phyloP scores from a whole-genome alignment of 2,797 vertebrate species.

The Phyllotis vaccarum region DNA sequence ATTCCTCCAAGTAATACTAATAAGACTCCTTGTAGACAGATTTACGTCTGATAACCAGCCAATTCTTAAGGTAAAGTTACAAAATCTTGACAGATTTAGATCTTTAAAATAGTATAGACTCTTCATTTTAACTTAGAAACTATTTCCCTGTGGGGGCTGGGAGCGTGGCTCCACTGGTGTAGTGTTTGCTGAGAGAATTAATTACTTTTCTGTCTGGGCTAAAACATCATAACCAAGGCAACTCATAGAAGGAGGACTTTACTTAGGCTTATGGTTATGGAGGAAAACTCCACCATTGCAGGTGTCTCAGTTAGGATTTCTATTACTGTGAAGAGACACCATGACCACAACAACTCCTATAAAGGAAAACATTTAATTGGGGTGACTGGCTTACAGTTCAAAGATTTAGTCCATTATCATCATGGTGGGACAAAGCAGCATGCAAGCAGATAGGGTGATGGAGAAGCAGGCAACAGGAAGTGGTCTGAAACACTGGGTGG shows the following conservation, averaged over 20 bases:
- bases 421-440: not conserved
- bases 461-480: not conserved
- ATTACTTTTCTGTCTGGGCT: not conserved
- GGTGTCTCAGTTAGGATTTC: not conserved
- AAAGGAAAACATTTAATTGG: not conserved
- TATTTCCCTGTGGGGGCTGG: not conserved
- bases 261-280: not conserved
- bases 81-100: not conserved
- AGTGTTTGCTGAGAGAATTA: not conserved
- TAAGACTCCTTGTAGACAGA: not conserved
- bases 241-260: not conserved
- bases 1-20: not conserved
- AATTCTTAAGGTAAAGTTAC: not conserved
- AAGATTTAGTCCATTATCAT: not conserved
- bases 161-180: not conserved
- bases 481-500: not conserved
- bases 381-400: not conserved
- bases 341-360: not conserved
- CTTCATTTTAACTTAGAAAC: constrained; percentile 41
- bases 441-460: not conserved
- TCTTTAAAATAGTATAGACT: not conserved
- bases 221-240: not conserved
- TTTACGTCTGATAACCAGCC: not conserved
- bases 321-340: not conserved
- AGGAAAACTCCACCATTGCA: too few species aligned